Evolutionary conservation across 2,797 vertebrate genomes (phyloP), one percentile per base, ranked within the genome.

Genomic region (Rhinophrynus dorsalis): DNA sequence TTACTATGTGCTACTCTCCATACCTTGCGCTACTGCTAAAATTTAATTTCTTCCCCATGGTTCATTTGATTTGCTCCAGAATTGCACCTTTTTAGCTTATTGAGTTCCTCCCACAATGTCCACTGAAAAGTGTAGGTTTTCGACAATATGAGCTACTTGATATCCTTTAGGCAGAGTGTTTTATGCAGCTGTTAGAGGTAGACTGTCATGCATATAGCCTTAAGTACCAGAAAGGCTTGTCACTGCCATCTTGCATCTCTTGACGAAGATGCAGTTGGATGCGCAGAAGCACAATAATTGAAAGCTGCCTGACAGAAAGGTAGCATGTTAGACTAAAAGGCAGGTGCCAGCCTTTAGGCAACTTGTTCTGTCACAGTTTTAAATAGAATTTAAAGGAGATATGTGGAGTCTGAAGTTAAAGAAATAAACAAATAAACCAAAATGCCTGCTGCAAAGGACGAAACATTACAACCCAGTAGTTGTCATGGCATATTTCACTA

Each of bases 311-410:
- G 82, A 80, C 74, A 78, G 79, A 76, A 71, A 74, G 77, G 82
- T 68, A 79, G 74, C 69, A 38, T 42, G 79, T 33, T 55, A 73
- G 27, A 77, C 77, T 73, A 73, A 84, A 82, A 88, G 83, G 84
- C 81, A 83, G 81, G 74, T 84, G 76, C 77, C 77, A 67, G 67
- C 81, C 84, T 86, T 54, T 56, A 61, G 86, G 84, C 84, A 78
- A 61, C 67, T 80, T 76, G 60, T 78, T 81, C 81, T 80, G 72
- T 78, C 82, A 74, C 15, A 26, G 65, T 67, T 78, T 76, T 72
- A 79, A 85, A 77, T 37, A 81, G 74, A 86, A 81, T 30, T 64
- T 68, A 76, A 23, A 75, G 61, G 30, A 30, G 72, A 60, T 0
- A 13, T 58, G 59, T 54, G 17, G 74, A 33, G 10, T 38, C 45